These are phyloP conservation scores for Apodemus agrarius DNA, from an alignment of 2,797 vertebrate species.

Conservation along the genomic window DNA sequence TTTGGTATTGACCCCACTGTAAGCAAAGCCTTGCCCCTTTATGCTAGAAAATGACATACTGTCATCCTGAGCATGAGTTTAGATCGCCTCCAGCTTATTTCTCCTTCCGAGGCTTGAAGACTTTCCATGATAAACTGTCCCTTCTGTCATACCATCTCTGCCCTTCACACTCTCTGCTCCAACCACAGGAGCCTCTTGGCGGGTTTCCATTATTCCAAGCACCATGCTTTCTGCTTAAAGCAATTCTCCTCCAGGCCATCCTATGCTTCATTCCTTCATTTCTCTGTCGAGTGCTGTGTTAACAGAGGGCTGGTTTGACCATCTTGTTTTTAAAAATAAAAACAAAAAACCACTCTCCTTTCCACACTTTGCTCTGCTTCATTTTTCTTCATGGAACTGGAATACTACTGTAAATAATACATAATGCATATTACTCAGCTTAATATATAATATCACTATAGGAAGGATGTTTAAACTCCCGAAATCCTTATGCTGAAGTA, in stretches of 20 bases:
- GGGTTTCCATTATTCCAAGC: background rate
- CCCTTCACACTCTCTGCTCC: background rate
- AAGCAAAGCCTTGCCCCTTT: background rate
- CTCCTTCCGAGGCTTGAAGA: background rate
- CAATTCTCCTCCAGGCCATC: background rate
- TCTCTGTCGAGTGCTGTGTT: conserved; percentile 18
- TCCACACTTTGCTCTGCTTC: background rate
- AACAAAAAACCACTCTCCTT: background rate
- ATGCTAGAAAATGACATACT: background rate
- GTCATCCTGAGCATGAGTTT: background rate
- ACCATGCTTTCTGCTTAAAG: background rate
- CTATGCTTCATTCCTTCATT: background rate
- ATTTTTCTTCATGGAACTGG: conserved; percentile 11
- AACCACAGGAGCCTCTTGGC: background rate
- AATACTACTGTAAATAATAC: background rate
- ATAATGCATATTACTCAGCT: background rate
- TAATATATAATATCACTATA: conserved; percentile 5
- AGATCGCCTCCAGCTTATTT: background rate
- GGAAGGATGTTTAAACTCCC: background rate
- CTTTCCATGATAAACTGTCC: background rate
- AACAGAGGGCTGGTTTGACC: background rate
- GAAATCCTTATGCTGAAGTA: background rate
- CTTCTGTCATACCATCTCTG: background rate
- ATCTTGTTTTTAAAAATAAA: background rate
- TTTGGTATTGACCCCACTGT: background rate